Evolutionary conservation across 2,888 invertebrate genomes (phyloP).

Genomic region (Ectemnius continuus): DNA sequence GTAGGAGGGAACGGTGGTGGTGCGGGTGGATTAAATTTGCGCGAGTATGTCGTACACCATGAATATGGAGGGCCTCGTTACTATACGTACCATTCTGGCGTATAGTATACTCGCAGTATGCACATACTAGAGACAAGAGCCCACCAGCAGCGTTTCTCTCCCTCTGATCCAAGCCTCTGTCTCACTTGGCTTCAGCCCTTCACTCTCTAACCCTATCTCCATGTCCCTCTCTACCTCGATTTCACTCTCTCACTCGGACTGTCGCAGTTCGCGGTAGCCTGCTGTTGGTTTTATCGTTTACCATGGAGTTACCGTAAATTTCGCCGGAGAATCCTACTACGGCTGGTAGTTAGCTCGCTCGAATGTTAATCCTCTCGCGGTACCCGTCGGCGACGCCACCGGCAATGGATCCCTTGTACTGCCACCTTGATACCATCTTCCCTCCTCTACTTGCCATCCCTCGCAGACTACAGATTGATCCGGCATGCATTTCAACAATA

Average conservation of each 20-base stretch:
- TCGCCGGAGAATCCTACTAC: conserved; percentile 55
- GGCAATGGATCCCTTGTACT: conserved; percentile 5
- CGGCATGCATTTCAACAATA: no score
- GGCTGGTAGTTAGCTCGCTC: conserved; percentile 63
- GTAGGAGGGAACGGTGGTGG: conserved; percentile 42
- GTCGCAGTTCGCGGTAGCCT: conserved; percentile 40
- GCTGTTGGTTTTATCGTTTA: conserved; percentile 72
- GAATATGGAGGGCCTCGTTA: conserved; percentile 77
- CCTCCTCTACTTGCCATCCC: not conserved
- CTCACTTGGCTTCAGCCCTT: conserved; percentile 32
- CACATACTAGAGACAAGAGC: conserved; percentile 51
- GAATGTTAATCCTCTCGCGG: conserved; percentile 64
- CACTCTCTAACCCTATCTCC: conserved; percentile 36
- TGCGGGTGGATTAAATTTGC: conserved; percentile 73
- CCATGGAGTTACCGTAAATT: conserved; percentile 69
- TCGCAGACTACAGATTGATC: no score
- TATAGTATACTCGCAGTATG: conserved; percentile 55
- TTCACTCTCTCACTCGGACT: conserved; percentile 33
- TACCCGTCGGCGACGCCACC: conserved; percentile 20
- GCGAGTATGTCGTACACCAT: conserved; percentile 72
- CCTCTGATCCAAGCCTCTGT: conserved; percentile 8
- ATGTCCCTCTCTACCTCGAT: conserved; percentile 33
- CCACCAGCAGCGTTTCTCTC: conserved; percentile 27
- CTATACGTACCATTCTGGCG: conserved; percentile 67
- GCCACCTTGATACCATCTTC: conserved; percentile 36